These are phyloP conservation scores for Caenorhabditis panamensis DNA, from an alignment of 2,888 invertebrate genomes.

Conservation along the genomic window DNA sequence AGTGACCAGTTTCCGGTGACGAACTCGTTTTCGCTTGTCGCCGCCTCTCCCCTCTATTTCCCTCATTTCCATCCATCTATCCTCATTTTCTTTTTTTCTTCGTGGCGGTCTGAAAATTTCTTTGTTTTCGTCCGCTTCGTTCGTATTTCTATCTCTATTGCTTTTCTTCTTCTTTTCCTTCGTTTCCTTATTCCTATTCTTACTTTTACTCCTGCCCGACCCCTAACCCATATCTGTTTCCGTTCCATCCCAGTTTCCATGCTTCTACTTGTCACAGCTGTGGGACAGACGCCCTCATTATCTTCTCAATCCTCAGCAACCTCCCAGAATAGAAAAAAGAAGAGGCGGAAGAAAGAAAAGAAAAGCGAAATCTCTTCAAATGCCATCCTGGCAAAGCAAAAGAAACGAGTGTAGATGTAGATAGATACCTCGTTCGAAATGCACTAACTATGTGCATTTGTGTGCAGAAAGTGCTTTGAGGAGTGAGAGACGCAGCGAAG, in stretches of 20 bases:
- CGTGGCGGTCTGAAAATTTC: slow-evolving; percentile 39
- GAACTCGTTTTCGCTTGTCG: slow-evolving; percentile 33
- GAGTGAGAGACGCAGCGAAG: slow-evolving; percentile 8
- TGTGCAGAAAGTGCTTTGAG: background rate
- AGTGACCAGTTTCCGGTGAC: slow-evolving; percentile 57
- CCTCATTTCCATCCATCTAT: slow-evolving; percentile 54
- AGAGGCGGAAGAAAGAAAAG: background rate
- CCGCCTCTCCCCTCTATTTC: slow-evolving; percentile 12
- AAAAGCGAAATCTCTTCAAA: slow-evolving; percentile 5
- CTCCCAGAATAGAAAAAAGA: background rate
- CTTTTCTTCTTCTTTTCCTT: background rate
- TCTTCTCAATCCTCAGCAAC: background rate
- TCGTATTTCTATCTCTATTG: slow-evolving; percentile 4
- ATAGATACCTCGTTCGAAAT: slow-evolving; percentile 27
- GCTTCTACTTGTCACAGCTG: too few species aligned
- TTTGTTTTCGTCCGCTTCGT: slow-evolving; percentile 25
- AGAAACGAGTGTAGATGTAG: too few species aligned
- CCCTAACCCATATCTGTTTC: background rate
- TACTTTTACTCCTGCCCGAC: slow-evolving; percentile 3
- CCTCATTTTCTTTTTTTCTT: slow-evolving; percentile 47
- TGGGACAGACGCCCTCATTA: background rate
- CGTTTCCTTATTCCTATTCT: too few species aligned
- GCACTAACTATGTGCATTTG: slow-evolving; percentile 23
- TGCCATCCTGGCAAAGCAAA: too few species aligned
- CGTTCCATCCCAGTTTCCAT: background rate